Evolutionary conservation across 2,888 invertebrate species (phyloP).

Genomic region (Malthinus seriepunctatus): DNA sequence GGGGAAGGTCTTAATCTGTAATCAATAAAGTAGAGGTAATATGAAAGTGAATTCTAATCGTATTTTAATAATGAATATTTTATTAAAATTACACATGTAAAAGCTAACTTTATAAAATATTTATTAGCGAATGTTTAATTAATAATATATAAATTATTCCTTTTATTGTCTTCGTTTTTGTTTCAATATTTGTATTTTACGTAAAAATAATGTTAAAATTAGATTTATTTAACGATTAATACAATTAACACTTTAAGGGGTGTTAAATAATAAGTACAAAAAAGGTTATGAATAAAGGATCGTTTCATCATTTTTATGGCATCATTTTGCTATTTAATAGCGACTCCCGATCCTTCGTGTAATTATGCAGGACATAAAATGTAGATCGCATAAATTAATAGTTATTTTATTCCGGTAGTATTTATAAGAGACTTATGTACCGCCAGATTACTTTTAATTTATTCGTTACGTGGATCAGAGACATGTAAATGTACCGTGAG

Average conservation of each 20-base stretch:
- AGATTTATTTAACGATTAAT: constrained; percentile 20
- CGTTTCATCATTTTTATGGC: constrained; percentile 42
- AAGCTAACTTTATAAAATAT: too few relatives aligned
- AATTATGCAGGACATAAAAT: constrained; percentile 44
- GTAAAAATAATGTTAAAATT: constrained; percentile 4
- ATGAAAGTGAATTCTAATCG: too few relatives aligned
- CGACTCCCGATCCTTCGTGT: constrained; percentile 39
- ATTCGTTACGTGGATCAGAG: constrained; percentile 38
- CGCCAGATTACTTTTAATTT: constrained; percentile 45
- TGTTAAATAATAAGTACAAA: constrained; percentile 23
- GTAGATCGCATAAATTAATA: constrained; percentile 45
- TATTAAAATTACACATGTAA: too few relatives aligned
- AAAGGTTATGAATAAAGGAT: constrained; percentile 39
- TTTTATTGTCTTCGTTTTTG: too few relatives aligned
- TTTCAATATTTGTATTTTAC: too few relatives aligned
- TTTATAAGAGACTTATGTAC: constrained; percentile 41
- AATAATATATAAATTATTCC: too few relatives aligned
- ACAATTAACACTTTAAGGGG: constrained; percentile 16
- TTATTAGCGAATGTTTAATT: too few relatives aligned
- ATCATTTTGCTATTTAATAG: constrained; percentile 36
- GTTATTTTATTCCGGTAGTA: constrained; percentile 43
- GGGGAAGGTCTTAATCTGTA: too few relatives aligned
- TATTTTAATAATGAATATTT: too few relatives aligned
- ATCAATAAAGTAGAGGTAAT: too few relatives aligned
- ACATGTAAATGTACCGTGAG: constrained; percentile 43